phyloP scores from a whole-genome alignment of 2,888 invertebrate species.

The Plagodis dolabraria region DNA sequence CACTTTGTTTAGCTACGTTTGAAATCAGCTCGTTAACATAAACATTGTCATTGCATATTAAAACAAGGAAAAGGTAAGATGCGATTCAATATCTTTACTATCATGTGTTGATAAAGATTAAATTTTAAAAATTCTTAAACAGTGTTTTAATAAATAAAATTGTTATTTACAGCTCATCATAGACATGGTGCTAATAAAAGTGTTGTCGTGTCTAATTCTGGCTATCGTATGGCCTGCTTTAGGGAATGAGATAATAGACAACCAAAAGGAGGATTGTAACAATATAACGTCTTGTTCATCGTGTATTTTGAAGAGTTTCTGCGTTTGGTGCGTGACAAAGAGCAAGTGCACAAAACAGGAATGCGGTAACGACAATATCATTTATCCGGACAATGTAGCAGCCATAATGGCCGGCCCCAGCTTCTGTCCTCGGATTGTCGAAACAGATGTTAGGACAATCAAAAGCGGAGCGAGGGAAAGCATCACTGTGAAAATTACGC shows the following conservation, averaged over 20 bases:
- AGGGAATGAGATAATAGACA: conserved; percentile 16
- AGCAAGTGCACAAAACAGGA: conserved; percentile 66
- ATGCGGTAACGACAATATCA: conserved; percentile 72
- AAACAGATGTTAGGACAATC: conserved; percentile 50
- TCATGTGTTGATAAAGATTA: background rate
- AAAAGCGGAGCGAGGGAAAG: conserved; percentile 59
- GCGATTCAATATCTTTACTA: background rate
- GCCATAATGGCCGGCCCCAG: conserved; percentile 66
- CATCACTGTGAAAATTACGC: conserved; percentile 64
- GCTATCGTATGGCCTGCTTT: conserved; percentile 21
- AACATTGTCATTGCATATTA: conserved; percentile 11
- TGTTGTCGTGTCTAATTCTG: conserved; percentile 34
- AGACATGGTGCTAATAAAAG: conserved; percentile 21
- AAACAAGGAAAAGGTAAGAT: conserved; percentile 20
- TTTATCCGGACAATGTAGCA: conserved; percentile 57
- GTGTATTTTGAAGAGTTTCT: conserved; percentile 58
- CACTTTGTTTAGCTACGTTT: conserved; percentile 19
- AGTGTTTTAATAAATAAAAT: background rate
- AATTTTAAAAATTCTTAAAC: background rate
- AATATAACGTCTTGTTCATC: conserved; percentile 56
- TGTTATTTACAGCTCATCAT: conserved; percentile 2
- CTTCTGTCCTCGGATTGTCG: conserved; percentile 65
- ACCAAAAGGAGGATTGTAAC: conserved; percentile 44
- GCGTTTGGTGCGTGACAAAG: conserved; percentile 73
- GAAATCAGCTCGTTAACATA: conserved; percentile 5